A percentile compares a stretch with the other conserved stretches of the same genome.
phyloP scores from a whole-genome alignment of 2,797 vertebrate genomes.

The Sebastes elongatus region DNA sequence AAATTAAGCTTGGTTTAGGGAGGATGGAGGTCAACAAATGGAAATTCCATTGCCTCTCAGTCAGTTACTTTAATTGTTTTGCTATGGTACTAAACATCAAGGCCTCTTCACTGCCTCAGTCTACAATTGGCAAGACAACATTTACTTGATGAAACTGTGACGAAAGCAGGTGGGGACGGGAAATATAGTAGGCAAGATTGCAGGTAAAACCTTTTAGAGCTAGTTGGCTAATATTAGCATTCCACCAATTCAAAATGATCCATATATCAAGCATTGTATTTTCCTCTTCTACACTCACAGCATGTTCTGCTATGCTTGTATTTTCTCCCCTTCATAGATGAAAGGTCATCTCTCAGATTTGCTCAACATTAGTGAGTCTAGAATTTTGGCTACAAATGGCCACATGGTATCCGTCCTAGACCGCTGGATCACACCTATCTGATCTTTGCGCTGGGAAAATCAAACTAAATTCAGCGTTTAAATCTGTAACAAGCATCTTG shows the following conservation, averaged over 20 bases:
- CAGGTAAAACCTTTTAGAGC: background rate
- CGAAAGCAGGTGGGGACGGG: background rate
- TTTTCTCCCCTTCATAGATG: background rate
- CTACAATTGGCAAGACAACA: background rate
- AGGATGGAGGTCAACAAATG: background rate
- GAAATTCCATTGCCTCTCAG: background rate
- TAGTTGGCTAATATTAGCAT: background rate
- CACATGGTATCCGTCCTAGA: background rate
- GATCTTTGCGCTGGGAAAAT: background rate
- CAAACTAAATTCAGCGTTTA: background rate
- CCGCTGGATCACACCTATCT: background rate
- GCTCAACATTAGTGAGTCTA: background rate
- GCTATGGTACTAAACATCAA: background rate
- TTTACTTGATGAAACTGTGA: background rate
- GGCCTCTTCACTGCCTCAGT: background rate
- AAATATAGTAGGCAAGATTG: background rate
- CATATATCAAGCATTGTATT: background rate
- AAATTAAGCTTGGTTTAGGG: conserved; percentile 22
- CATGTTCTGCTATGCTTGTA: too few species aligned
- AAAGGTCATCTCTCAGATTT: conserved; percentile 8
- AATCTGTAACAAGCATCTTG: background rate
- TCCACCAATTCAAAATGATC: background rate
- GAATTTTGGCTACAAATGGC: background rate
- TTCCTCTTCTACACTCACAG: background rate
- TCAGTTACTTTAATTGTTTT: background rate